Evolutionary conservation across 2,888 invertebrate species (phyloP), one percentile per base, ranked within the genome.

Genomic region (Drosophila pseudotakahashii): DNA sequence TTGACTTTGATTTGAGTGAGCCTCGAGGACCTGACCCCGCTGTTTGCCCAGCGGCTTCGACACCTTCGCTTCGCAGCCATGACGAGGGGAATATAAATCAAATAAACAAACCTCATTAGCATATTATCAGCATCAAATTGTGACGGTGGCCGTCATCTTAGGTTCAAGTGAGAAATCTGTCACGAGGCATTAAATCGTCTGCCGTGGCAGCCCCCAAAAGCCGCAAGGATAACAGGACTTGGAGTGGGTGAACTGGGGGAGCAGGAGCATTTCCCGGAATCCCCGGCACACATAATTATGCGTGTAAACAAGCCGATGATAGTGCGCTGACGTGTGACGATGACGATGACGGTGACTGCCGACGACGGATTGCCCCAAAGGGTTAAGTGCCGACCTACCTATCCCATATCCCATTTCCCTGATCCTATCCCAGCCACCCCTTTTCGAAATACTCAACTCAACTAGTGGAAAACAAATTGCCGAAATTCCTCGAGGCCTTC

Each of bases 91-190:
- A 75, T 66, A 70, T 82, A 89, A 85, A 86, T 85, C 85, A 85
- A 89, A 80, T 86, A 75, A 89, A 75, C 81, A 79, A 88, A 89
- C 76, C 78, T 89, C 88, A 86, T 86, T 86, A 89, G 75, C 89
- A 86, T 86, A 89, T 88, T 89, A 88, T 89, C 80, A 76, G 73
- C 86, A 53, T 77, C 78, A 86, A 88, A 78, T 76, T 79, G 69
- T 86, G 89, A 86, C 88, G 76, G 61, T 47, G 60, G 60, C 67
- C 79, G 88, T 86, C 85, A 89, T 72, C 75, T 77, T 67, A 72
- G 67, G 72, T 86, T 74, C 76, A 74, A 78, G 84, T 75, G 78
- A 76, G 77, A 83, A 86, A 88, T 83, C 88, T 86, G 85, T 86
- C 85, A 86, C 55, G 68, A 77, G 78, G 79, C 76, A 86, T 86